phyloP scores from a whole-genome alignment of 2,888 invertebrate genomes.

The Coelinius sp. region DNA sequence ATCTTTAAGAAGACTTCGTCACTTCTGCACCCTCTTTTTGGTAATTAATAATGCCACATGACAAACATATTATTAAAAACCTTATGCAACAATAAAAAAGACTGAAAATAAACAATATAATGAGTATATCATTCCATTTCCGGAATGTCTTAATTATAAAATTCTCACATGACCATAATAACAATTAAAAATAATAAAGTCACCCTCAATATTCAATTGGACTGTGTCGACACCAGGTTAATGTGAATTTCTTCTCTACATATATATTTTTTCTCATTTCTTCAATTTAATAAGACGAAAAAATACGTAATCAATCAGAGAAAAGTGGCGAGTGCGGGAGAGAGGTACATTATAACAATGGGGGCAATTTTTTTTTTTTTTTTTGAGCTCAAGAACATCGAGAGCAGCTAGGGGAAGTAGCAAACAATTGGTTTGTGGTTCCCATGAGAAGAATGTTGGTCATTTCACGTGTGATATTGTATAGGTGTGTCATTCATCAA shows the following conservation, averaged over 20 bases:
- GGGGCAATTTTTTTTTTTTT: conserved; percentile 56
- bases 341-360: conserved; percentile 27
- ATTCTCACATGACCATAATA: conserved; percentile 6
- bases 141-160: conserved; percentile 23
- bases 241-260: neutral
- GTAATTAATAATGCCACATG: neutral
- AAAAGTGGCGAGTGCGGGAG: neutral
- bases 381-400: conserved; percentile 55
- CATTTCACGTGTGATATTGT: conserved; percentile 39
- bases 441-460: conserved; percentile 54
- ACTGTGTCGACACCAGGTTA: neutral
- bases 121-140: neutral
- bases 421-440: conserved; percentile 51
- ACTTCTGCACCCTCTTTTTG: neutral
- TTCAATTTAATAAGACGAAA: neutral
- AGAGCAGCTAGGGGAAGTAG: conserved; percentile 47
- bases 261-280: neutral
- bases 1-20: too few species aligned
- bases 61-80: neutral
- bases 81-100: neutral
- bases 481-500: neutral
- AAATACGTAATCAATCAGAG: conserved; percentile 12
- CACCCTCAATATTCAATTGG: conserved; percentile 9
- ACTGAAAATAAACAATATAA: neutral
- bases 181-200: conserved; percentile 8